Evolutionary conservation across 2,113 vertebrate genomes (phyloP).

Genomic region (Periophthalmus modestus): DNA sequence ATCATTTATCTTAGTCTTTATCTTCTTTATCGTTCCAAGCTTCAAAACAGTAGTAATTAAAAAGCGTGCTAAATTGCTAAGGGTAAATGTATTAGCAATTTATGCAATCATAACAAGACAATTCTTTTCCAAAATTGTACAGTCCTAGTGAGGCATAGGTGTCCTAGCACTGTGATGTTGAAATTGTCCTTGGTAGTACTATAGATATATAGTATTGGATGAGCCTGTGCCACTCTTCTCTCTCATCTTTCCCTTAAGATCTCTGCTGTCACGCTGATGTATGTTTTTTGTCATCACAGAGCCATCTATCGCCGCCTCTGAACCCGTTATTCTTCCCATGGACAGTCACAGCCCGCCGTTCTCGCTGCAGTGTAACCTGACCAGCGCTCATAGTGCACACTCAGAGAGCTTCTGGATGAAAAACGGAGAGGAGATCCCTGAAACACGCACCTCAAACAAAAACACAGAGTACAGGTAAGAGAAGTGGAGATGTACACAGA

Average conservation of each 20-base stretch:
- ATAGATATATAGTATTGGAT: too few relatives aligned
- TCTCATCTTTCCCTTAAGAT: background rate
- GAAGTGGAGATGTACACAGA: background rate
- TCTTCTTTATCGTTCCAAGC: background rate
- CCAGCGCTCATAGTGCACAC: constrained; percentile 71
- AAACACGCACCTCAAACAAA: constrained; percentile 67
- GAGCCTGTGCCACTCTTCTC: constrained; percentile 13
- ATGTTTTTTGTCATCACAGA: constrained; percentile 80
- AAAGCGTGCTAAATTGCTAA: too few relatives aligned
- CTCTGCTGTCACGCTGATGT: constrained; percentile 27
- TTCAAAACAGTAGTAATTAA: background rate
- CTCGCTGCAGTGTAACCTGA: constrained; percentile 93
- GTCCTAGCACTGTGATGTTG: background rate
- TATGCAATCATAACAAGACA: too few relatives aligned
- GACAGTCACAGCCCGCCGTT: constrained; percentile 56
- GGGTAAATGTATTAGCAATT: too few relatives aligned
- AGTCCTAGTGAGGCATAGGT: background rate
- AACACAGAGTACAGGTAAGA: constrained; percentile 85
- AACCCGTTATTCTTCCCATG: constrained; percentile 76
- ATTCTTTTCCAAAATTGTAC: background rate
- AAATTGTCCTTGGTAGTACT: background rate
- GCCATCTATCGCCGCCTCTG: constrained; percentile 85
- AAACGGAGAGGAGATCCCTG: constrained; percentile 87
- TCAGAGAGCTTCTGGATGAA: constrained; percentile 90
- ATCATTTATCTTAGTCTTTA: background rate